Evolutionary conservation across 1,140 invertebrate species (phyloP).

Genomic region (Bombus waltoni): DNA sequence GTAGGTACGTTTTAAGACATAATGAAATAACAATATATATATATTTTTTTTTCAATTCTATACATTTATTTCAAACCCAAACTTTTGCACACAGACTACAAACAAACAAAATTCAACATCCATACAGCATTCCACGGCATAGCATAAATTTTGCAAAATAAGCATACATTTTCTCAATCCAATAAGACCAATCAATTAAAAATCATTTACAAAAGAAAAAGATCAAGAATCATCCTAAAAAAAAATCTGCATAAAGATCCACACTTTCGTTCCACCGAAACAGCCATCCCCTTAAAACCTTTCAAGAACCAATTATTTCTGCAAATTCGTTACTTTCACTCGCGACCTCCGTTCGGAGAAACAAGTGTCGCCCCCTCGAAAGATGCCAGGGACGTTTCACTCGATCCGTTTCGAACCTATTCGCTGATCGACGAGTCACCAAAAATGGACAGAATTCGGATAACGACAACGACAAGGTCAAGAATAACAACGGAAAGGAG

Average conservation of each 20-base stretch:
- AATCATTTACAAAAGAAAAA: neutral
- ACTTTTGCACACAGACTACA: neutral
- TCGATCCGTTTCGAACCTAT: slow-evolving; percentile 14
- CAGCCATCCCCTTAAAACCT: no score
- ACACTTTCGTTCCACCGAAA: neutral
- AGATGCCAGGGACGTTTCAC: slow-evolving; percentile 14
- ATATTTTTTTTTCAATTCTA: neutral
- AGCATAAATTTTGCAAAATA: no score
- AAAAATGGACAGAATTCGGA: neutral
- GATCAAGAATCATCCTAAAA: neutral
- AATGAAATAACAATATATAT: neutral
- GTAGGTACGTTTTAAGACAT: neutral
- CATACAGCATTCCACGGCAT: neutral
- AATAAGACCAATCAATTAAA: neutral
- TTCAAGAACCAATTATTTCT: neutral
- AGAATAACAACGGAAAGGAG: slow-evolving; percentile 46
- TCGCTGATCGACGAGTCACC: slow-evolving; percentile 2
- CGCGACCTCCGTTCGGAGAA: slow-evolving; percentile 14
- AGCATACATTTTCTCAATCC: neutral
- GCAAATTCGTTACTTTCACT: slow-evolving; percentile 24
- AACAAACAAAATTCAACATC: neutral
- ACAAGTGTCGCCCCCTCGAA: neutral
- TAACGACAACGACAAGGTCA: slow-evolving; percentile 31
- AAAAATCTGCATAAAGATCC: neutral
- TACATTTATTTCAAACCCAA: neutral